Evolutionary conservation across 2,888 invertebrate species (phyloP), one percentile per base, ranked within the genome.

Genomic region (Strigamia transsilvanica): DNA sequence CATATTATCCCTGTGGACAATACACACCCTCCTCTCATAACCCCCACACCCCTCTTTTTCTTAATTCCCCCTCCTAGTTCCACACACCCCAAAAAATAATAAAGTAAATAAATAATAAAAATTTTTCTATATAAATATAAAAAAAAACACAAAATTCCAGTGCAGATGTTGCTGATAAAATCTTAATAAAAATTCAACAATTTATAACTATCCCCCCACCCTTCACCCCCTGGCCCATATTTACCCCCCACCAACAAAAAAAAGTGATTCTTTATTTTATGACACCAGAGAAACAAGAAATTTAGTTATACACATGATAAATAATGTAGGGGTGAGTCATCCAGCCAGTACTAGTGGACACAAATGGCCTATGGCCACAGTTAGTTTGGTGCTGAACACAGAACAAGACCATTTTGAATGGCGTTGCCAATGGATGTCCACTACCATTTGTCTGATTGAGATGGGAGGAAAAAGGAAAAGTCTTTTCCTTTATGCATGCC

Each of bases 1-100:
- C 56, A 80, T 51, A 51, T 51, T 51, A 80, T 46, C 23, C 51
- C 80, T 32, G 41, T 80, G 80, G 80, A 80, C 80, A 80, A 80
- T 46, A 27, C 42, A 12, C 27, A 32, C 56, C 56, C 79, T 15
- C 32, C 15, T 34, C 42, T 34, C 42, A 42, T 13, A 79, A 32
- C 34, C 41, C 41, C 42, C 79, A 79, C 79, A 13, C 79, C 34
- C 79, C 34, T 42, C 61, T 23, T 18, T 66, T 66, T 73, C 73
- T 73, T 73, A 56, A 56, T 73, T 32, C 73, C 27, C 66, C 32
- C 32, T 73, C 27, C 27, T 13, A 32, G 9, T 27, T 73, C 32
- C 32, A 32, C 73, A 27, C 73, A 23, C 73, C 32, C 27, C 27
- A 73, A 73, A 66, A 73, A 73, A 73, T 73, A 73, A 73, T 73